Conservation (phyloP, 2,797 vertebrate species). For the Anisognathus igniventris region DNA sequence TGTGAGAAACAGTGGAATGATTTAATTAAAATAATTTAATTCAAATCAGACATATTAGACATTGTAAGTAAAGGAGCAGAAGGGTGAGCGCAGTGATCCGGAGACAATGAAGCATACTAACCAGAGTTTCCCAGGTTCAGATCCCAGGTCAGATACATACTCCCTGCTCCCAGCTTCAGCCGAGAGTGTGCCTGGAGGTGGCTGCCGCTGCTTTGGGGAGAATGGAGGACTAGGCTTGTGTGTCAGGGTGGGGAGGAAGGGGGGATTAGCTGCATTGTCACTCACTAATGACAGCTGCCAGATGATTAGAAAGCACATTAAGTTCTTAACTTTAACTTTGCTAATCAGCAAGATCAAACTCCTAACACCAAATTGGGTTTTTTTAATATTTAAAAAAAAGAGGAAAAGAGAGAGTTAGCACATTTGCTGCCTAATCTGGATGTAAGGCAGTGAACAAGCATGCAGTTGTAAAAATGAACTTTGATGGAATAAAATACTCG, state of each 20-base stretch:
- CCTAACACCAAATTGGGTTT: rapidly evolving
- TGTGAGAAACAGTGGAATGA: background rate
- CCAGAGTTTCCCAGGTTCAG: slow-evolving; percentile 35
- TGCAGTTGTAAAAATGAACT: background rate
- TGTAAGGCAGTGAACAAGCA: background rate
- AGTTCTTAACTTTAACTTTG: slow-evolving; percentile 51
- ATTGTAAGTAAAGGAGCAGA: slow-evolving; percentile 21
- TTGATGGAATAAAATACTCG: background rate
- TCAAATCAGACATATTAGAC: slow-evolving; percentile 15
- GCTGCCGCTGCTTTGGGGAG: background rate
- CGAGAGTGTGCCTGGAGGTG: background rate
- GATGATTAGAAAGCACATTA: slow-evolving; percentile 48
- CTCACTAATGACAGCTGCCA: slow-evolving; percentile 47
- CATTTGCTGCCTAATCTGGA: background rate
- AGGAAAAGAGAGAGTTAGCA: background rate
- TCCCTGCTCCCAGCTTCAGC: background rate
- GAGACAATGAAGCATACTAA: slow-evolving; percentile 5
- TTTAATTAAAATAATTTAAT: slow-evolving; percentile 48
- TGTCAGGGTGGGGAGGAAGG: background rate
- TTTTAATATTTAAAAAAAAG: background rate
- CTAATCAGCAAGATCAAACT: slow-evolving; percentile 41
- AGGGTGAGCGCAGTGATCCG: background rate
- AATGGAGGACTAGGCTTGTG: background rate
- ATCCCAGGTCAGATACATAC: background rate
- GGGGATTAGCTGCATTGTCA: slow-evolving; percentile 49